Conservation (phyloP, 2,888 invertebrate genomes). For the Athetis lepigone region DNA sequence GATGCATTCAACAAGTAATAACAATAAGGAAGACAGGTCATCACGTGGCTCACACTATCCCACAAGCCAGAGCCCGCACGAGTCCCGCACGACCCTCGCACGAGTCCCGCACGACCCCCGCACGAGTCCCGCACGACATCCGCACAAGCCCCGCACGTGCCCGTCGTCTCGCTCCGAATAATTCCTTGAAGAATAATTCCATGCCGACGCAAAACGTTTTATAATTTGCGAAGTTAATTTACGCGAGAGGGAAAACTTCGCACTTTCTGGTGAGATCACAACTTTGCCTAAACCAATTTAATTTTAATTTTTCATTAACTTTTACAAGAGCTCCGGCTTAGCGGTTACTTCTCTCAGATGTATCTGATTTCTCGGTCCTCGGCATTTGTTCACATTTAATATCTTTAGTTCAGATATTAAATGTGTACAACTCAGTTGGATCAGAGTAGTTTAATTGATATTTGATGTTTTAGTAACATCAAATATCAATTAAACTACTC, state of each 20-base stretch:
- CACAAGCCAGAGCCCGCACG: neutral
- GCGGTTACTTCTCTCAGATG: slow-evolving; percentile 13
- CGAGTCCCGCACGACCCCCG: too few species aligned
- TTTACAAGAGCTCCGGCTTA: slow-evolving; percentile 30
- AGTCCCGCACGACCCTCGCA: too few species aligned
- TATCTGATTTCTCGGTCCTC: neutral
- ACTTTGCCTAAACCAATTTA: slow-evolving; percentile 50
- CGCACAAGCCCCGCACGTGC: too few species aligned
- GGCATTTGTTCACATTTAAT: neutral
- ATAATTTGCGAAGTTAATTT: slow-evolving; percentile 53
- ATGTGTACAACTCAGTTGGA: too few species aligned
- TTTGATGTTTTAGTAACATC: too few species aligned
- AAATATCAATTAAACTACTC: too few species aligned
- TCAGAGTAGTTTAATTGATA: too few species aligned
- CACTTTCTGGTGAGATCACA: slow-evolving; percentile 40
- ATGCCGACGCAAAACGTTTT: slow-evolving; percentile 36
- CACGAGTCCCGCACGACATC: too few species aligned
- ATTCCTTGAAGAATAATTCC: slow-evolving; percentile 28
- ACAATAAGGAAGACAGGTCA: neutral
- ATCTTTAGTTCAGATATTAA: neutral
- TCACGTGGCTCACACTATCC: neutral
- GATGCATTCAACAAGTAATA: neutral
- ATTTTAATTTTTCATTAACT: slow-evolving; percentile 54
- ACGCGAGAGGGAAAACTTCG: slow-evolving; percentile 33
- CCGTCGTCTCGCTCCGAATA: slow-evolving; percentile 16